These are phyloP conservation scores for Tachina lurida DNA, from an alignment of 2,888 invertebrate species.

Conservation along the genomic window DNA sequence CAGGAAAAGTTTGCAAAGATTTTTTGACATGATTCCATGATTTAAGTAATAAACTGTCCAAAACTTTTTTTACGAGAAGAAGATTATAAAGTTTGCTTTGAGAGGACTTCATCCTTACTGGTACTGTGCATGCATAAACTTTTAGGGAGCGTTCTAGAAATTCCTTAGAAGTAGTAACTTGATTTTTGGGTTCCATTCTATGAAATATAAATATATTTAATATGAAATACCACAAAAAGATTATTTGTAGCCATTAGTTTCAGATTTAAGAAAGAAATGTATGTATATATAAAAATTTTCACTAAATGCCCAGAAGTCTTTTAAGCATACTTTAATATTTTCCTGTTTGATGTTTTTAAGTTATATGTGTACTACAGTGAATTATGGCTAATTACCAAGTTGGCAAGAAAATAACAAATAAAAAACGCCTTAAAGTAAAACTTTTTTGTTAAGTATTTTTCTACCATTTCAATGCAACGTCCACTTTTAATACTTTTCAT, in stretches of 20 bases:
- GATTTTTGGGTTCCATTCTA: too few relatives aligned
- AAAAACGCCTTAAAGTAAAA: constrained; percentile 57
- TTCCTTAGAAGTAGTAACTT: too few relatives aligned
- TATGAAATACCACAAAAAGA: background rate
- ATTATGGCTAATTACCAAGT: constrained; percentile 69
- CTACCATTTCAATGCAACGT: constrained; percentile 18
- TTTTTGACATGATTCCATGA: background rate
- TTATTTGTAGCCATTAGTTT: background rate
- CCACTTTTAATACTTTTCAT: constrained; percentile 5
- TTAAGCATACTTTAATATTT: background rate
- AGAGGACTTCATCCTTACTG: too few relatives aligned
- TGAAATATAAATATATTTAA: too few relatives aligned
- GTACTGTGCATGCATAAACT: too few relatives aligned
- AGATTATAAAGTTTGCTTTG: too few relatives aligned
- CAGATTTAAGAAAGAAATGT: too few relatives aligned
- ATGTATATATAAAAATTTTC: too few relatives aligned
- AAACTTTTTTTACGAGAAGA: too few relatives aligned
- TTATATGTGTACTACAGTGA: constrained; percentile 43
- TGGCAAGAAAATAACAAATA: constrained; percentile 47
- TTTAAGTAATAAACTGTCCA: background rate
- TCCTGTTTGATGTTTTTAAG: constrained; percentile 1
- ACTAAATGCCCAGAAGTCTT: constrained; percentile 51
- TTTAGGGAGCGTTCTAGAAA: too few relatives aligned
- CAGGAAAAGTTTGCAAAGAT: background rate
- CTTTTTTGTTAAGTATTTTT: background rate